Conservation (phyloP, 2,113 vertebrate genomes). For the Platanista minor region DNA sequence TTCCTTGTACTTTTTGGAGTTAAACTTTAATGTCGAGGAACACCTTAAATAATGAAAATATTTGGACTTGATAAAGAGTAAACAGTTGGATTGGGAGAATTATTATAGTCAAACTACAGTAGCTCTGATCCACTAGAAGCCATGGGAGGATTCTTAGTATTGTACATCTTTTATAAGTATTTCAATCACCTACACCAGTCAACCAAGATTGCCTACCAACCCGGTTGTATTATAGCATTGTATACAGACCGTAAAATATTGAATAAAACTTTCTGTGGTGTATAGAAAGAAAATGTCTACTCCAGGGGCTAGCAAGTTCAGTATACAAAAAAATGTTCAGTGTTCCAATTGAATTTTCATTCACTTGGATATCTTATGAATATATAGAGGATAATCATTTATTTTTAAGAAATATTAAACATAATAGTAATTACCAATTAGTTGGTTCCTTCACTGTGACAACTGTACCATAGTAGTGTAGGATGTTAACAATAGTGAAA, state of each 20-base stretch:
- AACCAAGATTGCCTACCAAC: not conserved
- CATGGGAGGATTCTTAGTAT: not conserved
- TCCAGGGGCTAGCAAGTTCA: not conserved
- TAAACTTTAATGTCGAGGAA: slow-evolving; percentile 7
- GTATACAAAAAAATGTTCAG: not conserved
- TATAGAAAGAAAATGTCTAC: not conserved
- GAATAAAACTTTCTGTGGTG: not conserved
- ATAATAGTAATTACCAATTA: not conserved
- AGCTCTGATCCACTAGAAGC: not conserved
- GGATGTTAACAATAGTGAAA: not conserved
- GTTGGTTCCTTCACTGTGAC: not conserved
- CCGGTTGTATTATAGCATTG: not conserved
- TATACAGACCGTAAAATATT: not conserved
- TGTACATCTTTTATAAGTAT: not conserved
- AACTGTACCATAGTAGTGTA: not conserved
- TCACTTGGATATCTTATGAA: not conserved
- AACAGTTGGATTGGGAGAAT: not conserved
- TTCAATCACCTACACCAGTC: not conserved
- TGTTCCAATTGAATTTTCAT: not conserved
- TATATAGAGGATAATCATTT: not conserved
- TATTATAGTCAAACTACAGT: not conserved
- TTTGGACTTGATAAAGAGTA: not conserved
- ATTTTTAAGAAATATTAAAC: not conserved
- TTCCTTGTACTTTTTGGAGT: slow-evolving; percentile 9
- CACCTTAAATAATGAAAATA: not conserved